Percentiles rank a stretch among this genome's conserved stretches.
Evolutionary conservation across 64 coral and sea anemone species (phyloP).

Genomic region (Stichodactyla mertensii): DNA sequence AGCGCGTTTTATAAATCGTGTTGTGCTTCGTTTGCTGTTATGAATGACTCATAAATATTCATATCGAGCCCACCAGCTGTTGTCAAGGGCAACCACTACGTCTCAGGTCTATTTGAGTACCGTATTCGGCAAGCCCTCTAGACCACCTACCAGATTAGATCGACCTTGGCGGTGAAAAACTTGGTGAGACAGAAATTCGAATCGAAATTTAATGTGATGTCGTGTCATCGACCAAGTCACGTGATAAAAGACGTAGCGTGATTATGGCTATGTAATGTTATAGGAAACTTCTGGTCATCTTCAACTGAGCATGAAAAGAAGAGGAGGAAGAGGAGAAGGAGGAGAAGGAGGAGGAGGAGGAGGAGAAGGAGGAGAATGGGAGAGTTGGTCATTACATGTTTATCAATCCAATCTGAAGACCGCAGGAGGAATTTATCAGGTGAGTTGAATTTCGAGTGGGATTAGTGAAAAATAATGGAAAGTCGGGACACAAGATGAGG

Average conservation of each 20-base stretch:
- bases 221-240: background rate
- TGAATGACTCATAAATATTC: constrained; percentile 4
- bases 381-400: background rate
- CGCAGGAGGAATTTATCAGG: background rate
- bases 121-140: background rate
- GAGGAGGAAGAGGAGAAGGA: background rate
- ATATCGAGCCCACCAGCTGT: constrained; percentile 12
- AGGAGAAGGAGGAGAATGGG: too few species aligned
- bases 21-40: background rate
- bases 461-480: background rate
- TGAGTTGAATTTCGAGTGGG: background rate
- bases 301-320: background rate
- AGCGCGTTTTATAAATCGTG: constrained; percentile 20
- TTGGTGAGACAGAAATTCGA: background rate
- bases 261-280: background rate
- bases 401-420: background rate
- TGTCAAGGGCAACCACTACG: constrained; percentile 3
- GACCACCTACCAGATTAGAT: background rate
- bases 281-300: background rate
- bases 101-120: background rate
- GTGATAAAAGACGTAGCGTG: background rate
- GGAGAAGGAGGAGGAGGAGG: background rate
- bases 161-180: background rate
- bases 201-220: background rate
- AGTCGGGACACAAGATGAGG: background rate